These are phyloP conservation scores for Genyomyrus donnyi DNA, from an alignment of 2,113 vertebrate genomes.

Conservation along the genomic window DNA sequence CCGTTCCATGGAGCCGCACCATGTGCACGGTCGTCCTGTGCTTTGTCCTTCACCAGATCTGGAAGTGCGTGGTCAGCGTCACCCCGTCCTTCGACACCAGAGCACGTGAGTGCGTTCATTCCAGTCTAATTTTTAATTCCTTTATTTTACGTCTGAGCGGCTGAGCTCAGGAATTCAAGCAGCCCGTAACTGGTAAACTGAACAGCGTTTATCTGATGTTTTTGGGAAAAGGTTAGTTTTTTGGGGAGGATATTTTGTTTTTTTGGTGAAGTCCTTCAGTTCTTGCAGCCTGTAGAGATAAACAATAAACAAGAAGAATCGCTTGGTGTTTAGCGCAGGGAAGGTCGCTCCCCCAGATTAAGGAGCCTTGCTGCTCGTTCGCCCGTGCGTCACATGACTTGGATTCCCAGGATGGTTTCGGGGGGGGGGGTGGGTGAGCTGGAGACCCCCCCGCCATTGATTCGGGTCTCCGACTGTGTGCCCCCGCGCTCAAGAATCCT, in stretches of 20 bases:
- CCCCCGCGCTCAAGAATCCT: neutral
- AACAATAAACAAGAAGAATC: neutral
- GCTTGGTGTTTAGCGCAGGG: neutral
- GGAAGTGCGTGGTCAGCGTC: conserved; percentile 39
- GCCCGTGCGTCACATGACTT: neutral
- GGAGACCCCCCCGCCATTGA: neutral
- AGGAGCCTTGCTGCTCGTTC: neutral
- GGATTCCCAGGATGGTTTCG: neutral
- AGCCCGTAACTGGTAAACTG: neutral
- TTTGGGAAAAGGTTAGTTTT: neutral
- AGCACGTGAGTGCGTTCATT: conserved; percentile 31
- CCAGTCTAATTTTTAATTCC: neutral
- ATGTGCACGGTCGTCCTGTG: conserved; percentile 47
- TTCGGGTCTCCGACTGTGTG: neutral
- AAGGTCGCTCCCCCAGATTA: neutral
- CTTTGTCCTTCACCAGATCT: conserved; percentile 41
- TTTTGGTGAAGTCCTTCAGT: neutral
- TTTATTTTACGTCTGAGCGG: neutral
- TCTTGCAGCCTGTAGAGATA: neutral
- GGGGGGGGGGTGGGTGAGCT: neutral
- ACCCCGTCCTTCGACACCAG: conserved; percentile 30
- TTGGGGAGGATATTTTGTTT: neutral
- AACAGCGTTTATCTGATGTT: neutral
- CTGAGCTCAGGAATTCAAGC: neutral
- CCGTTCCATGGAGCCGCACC: conserved; percentile 10